Evolutionary conservation across 1,140 invertebrate species (phyloP).

Genomic region (Drosophila baimaii): DNA sequence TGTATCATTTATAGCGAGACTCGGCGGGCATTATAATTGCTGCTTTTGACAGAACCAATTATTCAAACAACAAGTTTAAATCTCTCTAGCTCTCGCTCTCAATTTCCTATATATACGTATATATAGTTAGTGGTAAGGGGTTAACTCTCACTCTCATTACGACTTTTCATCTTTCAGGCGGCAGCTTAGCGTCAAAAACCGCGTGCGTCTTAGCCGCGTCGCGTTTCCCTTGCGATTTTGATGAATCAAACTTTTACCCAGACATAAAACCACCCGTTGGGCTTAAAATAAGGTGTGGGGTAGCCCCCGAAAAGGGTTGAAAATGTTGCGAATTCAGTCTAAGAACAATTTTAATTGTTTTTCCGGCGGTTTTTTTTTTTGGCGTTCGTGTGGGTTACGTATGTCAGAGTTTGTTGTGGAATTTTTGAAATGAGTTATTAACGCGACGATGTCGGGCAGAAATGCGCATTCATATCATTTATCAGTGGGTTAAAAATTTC

Average conservation of each 20-base stretch:
- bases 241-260: slow-evolving; percentile 38
- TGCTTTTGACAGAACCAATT: slow-evolving; percentile 79
- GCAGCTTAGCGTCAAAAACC: slow-evolving; percentile 35
- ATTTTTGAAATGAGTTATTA: slow-evolving; percentile 84
- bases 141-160: slow-evolving; percentile 24
- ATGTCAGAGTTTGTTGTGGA: slow-evolving; percentile 63
- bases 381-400: slow-evolving; percentile 28
- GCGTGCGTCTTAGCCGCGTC: slow-evolving; percentile 10
- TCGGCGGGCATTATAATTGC: slow-evolving; percentile 43
- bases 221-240: slow-evolving; percentile 52
- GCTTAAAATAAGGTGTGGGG: neutral
- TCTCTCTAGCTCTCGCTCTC: slow-evolving; percentile 5
- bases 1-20: slow-evolving; percentile 41
- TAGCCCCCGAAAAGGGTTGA: slow-evolving; percentile 53
- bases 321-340: slow-evolving; percentile 51
- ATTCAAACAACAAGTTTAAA: slow-evolving; percentile 43
- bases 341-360: slow-evolving; percentile 79
- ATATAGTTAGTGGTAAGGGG: slow-evolving; percentile 1
- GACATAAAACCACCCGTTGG: slow-evolving; percentile 30
- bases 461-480: slow-evolving; percentile 79
- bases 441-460: slow-evolving; percentile 66
- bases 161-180: slow-evolving; percentile 29
- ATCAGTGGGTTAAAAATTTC: slow-evolving; percentile 52
- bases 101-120: slow-evolving; percentile 7
- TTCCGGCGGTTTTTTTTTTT: slow-evolving; percentile 29